phyloP scores from a whole-genome alignment of 2,888 invertebrate genomes.

The Hemicrepidius hirtus region DNA sequence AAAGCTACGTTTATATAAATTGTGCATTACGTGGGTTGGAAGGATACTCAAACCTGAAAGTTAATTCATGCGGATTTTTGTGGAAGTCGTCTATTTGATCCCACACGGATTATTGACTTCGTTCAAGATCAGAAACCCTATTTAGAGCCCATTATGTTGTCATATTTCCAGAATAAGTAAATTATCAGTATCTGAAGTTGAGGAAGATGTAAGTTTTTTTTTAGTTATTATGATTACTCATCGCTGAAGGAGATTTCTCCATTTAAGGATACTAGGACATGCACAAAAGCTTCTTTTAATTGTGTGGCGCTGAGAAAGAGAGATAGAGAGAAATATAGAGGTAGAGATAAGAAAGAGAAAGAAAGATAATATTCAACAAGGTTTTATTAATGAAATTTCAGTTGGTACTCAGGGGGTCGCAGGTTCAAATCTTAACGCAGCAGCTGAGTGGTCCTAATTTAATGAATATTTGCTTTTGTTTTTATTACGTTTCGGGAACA shows the following conservation, averaged over 20 bases:
- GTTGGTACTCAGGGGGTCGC: no score
- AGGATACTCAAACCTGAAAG: constrained; percentile 26
- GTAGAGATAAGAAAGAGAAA: no score
- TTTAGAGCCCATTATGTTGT: neutral
- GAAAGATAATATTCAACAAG: no score
- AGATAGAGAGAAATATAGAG: no score
- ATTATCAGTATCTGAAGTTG: neutral
- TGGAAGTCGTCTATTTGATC: neutral
- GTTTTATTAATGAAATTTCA: no score
- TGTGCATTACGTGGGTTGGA: neutral
- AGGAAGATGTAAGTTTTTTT: constrained; percentile 9
- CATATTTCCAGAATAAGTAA: neutral
- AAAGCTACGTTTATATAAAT: neutral
- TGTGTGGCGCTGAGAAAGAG: no score
- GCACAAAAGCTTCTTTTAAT: neutral
- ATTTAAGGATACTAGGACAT: neutral
- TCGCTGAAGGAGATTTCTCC: neutral
- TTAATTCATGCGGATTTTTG: constrained; percentile 16
- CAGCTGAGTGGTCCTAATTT: no score
- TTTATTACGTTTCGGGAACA: neutral
- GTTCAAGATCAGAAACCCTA: neutral
- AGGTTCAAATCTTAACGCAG: no score
- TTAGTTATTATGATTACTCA: neutral
- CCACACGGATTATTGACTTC: constrained; percentile 33
- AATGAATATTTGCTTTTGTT: no score